Conservation (phyloP, 2,888 invertebrate genomes). For the Mimachlamys varia region DNA sequence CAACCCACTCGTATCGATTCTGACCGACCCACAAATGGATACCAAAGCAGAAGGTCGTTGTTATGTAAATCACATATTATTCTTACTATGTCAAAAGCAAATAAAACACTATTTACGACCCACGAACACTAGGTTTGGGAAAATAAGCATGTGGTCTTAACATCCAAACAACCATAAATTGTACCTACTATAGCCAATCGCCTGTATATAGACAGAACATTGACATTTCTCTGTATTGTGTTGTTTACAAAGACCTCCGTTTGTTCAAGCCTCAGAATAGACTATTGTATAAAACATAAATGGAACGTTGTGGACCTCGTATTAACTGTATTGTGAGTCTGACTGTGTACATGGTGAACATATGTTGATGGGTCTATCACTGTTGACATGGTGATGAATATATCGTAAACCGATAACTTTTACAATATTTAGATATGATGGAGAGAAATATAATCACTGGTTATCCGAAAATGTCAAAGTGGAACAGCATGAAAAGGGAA, state of each 20-base stretch:
- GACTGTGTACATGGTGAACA: background rate
- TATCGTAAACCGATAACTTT: background rate
- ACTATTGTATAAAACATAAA: background rate
- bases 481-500: background rate
- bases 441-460: background rate
- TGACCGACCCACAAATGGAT: background rate
- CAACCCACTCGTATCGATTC: background rate
- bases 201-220: background rate
- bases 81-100: constrained; percentile 8
- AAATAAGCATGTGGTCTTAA: background rate
- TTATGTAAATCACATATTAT: constrained; percentile 20
- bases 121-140: background rate
- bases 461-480: no score
- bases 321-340: background rate
- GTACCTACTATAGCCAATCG: background rate
- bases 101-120: constrained; percentile 12
- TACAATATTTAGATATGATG: background rate
- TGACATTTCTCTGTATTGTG: background rate
- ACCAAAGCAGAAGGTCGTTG: constrained; percentile 15
- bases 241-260: background rate
- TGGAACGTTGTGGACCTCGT: background rate
- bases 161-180: background rate
- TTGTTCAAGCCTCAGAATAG: background rate
- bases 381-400: background rate
- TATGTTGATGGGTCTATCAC: background rate